phyloP scores from a whole-genome alignment of 1,140 invertebrate genomes.

The Penaeus japonicus region DNA sequence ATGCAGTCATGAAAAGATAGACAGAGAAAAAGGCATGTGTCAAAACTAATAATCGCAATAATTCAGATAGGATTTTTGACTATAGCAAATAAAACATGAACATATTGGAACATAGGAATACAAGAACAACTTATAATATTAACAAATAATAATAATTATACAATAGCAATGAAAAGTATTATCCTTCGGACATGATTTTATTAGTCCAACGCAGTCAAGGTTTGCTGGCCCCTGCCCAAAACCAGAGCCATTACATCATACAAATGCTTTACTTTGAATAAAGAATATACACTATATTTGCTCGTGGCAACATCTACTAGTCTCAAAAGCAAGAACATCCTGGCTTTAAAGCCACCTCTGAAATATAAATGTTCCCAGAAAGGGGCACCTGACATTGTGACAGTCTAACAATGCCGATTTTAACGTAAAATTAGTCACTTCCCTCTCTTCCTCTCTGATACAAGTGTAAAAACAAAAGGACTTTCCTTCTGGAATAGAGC shows the following conservation, averaged over 20 bases:
- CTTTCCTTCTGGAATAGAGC: too few species aligned
- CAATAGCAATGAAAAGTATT: slow-evolving; percentile 37
- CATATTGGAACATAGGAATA: slow-evolving; percentile 48
- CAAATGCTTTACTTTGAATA: too few species aligned
- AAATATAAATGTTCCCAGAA: too few species aligned
- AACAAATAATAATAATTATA: slow-evolving; percentile 45
- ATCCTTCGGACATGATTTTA: slow-evolving; percentile 43
- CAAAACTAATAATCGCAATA: slow-evolving; percentile 26
- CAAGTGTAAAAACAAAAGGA: too few species aligned
- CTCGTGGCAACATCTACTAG: too few species aligned
- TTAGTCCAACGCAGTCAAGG: slow-evolving; percentile 41
- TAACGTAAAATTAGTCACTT: too few species aligned
- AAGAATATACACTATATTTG: too few species aligned
- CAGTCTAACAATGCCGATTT: too few species aligned
- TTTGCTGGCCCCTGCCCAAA: slow-evolving; percentile 21
- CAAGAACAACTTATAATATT: slow-evolving; percentile 25
- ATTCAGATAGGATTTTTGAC: slow-evolving; percentile 25
- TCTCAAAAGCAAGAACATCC: too few species aligned
- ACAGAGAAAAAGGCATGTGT: background rate
- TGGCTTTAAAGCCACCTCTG: too few species aligned
- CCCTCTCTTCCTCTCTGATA: too few species aligned
- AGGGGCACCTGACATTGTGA: too few species aligned
- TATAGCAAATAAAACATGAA: slow-evolving; percentile 39
- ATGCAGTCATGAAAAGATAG: background rate
- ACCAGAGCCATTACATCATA: slow-evolving; percentile 3